Conservation (phyloP, 2,888 invertebrate genomes). For the Drosophila meridionalis region DNA sequence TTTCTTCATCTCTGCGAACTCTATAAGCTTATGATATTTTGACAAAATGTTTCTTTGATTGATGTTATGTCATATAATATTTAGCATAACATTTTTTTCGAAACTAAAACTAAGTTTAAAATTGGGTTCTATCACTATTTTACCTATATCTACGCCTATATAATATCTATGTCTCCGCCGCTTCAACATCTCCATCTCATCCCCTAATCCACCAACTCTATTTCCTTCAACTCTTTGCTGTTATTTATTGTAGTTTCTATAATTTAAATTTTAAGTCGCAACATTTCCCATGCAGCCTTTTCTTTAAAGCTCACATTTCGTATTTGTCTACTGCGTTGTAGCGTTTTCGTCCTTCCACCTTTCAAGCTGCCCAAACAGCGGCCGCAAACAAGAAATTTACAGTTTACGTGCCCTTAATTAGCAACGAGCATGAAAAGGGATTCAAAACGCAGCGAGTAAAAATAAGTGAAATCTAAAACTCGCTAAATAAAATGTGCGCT, state of each 20-base stretch:
- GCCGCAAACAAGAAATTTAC: constrained; percentile 23
- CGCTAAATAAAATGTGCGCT: constrained; percentile 51
- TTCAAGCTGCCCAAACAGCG: constrained; percentile 1
- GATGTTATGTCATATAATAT: neutral
- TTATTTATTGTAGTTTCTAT: neutral
- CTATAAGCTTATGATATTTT: too few species aligned
- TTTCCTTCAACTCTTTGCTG: neutral
- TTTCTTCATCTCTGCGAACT: too few species aligned
- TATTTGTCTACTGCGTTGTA: neutral
- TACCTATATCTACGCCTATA: neutral
- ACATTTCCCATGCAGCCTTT: too few species aligned
- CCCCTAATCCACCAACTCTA: too few species aligned
- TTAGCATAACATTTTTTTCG: neutral
- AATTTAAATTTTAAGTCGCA: neutral
- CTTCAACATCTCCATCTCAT: neutral
- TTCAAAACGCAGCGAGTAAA: constrained; percentile 27
- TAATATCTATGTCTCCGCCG: neutral
- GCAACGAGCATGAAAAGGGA: constrained; percentile 47
- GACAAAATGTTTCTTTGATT: too few species aligned
- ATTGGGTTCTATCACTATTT: neutral
- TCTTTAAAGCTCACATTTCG: neutral
- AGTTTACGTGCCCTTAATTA: constrained; percentile 58
- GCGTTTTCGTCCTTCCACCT: neutral
- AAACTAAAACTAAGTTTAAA: neutral
- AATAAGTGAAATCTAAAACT: constrained; percentile 38